Base-by-base conservation (phyloP, 2,113 vertebrate species). In the Gadus chalcogrammus region DNA sequence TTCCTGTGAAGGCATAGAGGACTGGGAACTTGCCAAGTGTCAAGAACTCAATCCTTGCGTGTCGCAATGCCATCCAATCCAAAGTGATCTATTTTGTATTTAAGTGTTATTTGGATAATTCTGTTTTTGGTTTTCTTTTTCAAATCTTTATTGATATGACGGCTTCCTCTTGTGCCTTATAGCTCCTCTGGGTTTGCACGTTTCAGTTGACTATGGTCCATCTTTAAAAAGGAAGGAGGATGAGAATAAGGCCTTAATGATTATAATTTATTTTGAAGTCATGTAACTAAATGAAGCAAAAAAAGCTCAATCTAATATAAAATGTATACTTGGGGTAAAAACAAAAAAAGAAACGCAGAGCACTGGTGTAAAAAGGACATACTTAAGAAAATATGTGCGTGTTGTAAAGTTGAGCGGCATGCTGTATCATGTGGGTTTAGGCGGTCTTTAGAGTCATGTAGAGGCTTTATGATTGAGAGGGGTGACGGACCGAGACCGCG, bases 121-220 rank as follows among this genome's bases (percentile, higher is more conserved):
- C 72, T 31, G 16, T 64, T 67, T 56, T 24, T 9, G 9, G 60
- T 18, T 11, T 72, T 64, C 48, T 61, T 48, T 22, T 15, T 64
- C 61, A 61, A 66, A 69, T 65, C 64, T 59, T 76, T 61, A 72
- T 68, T 79, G 72, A 73, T 76, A 71, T 78, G 67, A 73, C 76
- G 80, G 74, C 78, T 79, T 71, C 71, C 69, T 83, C 74, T 68
- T 79, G 88, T 91, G 87, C 88, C 89, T 90, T 89, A 79, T 78
- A 48, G 42, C 42, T 71, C 65, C 80, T 65, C 69, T 77, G 67
- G 58, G 76, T 77, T 52, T 69, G 31, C 60, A 75, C 61, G 42
- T 17, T 68, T 15, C 66, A 69, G 17, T 24, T 61, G 35, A 61
- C 38, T 52, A 15, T 24, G 76, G 79, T 59, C 69, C 38, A 70